Base-by-base conservation (phyloP, 2,888 invertebrate species). In the Diloba caeruleocephala region DNA sequence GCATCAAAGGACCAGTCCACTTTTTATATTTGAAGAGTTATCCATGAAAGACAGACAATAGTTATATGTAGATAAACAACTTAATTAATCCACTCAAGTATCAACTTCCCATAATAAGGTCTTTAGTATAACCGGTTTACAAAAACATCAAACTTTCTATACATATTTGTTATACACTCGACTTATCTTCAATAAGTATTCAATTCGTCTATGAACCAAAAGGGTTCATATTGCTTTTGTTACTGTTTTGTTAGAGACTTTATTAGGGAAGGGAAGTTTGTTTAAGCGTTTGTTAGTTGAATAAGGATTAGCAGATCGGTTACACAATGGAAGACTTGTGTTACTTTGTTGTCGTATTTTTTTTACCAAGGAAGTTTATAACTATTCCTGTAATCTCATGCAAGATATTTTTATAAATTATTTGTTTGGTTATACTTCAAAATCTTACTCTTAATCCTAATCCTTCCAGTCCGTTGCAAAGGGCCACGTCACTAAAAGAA, bases 301-400 rank as follows among this genome's bases (percentile, higher is more conserved):
- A 60, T 53, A 37, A 37, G 69, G 65, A 70, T 72, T 71, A 72
- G 45, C 51, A 28, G 38, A 59, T 71, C 36, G 50, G 58, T 59
- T 41, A 53, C 63, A 69, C 39, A 67, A 62, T 61, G 12, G 41
- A 52, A 10, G 39, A 29, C 29, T 42, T 56, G 38, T 64, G 21
- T 51, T 57, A 48, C 34, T 49, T 45, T 67, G 46, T 13, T 7
- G 1, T 8, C n/a, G n/a, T 31, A n/a, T 14, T 29, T 8, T 7
- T 29, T 13, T 29, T 13, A 29, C 1, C 1, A 21, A 7, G 21
- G 19, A 3, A 19, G 19, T 23, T 23, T 23, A n/a, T n/a, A n/a
- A n/a, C n/a, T n/a, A n/a, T n/a, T n/a, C n/a, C 2, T 5, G 23
- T 23, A 23, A 23, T n/a, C n/a, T n/a, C n/a, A 9, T 7, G 23